Evolutionary conservation across 1,140 invertebrate species (phyloP).

Genomic region (Scaptomyza pallida): DNA sequence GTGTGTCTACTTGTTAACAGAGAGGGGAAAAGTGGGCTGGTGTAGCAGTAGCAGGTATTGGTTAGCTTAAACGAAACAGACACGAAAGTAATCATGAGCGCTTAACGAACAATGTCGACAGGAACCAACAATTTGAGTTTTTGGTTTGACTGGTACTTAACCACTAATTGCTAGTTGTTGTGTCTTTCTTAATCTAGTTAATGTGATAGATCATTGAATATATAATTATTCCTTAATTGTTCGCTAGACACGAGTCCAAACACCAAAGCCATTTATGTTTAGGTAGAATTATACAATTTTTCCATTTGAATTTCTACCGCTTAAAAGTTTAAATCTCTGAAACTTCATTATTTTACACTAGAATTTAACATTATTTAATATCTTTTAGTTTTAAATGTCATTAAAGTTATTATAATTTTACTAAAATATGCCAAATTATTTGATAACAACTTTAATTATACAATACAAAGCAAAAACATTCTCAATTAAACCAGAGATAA

Average conservation of each 20-base stretch:
- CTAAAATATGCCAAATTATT: too few species aligned
- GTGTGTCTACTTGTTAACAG: conserved; percentile 13
- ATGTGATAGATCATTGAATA: not conserved
- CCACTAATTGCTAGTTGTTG: conserved; percentile 11
- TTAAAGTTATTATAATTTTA: too few species aligned
- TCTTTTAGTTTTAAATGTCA: too few species aligned
- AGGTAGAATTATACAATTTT: not conserved
- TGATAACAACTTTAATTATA: too few species aligned
- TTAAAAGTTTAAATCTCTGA: too few species aligned
- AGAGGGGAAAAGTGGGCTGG: conserved; percentile 1
- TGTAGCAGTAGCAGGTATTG: conserved; percentile 45
- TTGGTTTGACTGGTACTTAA: not conserved
- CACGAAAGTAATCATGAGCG: conserved; percentile 54
- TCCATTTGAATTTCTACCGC: too few species aligned
- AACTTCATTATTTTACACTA: too few species aligned
- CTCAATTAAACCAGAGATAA: too few species aligned
- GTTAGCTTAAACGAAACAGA: conserved; percentile 45
- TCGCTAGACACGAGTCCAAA: not conserved
- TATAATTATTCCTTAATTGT: conserved; percentile 7
- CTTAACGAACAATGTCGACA: conserved; percentile 44
- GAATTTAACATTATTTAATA: too few species aligned
- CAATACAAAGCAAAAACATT: too few species aligned
- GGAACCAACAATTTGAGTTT: not conserved
- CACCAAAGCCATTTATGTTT: not conserved
- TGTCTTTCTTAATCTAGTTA: not conserved